A percentile compares a stretch with the other conserved stretches of the same genome.
phyloP scores from a whole-genome alignment of 2,113 vertebrate species.

The Sinosuthora webbiana region DNA sequence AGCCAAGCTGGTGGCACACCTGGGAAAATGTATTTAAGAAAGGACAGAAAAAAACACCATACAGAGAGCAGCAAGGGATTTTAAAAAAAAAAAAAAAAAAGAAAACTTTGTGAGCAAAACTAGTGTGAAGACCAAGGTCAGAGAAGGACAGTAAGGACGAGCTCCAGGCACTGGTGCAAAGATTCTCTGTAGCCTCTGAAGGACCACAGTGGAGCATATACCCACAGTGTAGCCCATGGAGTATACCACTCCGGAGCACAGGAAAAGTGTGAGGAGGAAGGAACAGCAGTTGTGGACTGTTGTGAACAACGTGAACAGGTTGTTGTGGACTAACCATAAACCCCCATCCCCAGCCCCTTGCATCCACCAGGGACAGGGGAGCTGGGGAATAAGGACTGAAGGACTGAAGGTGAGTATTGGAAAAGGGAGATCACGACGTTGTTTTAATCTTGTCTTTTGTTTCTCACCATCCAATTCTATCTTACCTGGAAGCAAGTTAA shows the following conservation, averaged over 20 bases:
- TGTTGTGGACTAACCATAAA: neutral
- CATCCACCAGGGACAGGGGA: neutral
- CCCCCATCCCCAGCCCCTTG: neutral
- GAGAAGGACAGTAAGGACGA: neutral
- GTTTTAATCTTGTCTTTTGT: neutral
- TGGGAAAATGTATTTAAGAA: neutral
- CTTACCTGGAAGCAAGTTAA: neutral
- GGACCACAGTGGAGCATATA: neutral
- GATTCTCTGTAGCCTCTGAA: neutral
- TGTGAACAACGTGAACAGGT: neutral
- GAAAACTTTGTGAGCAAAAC: neutral
- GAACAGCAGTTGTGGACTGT: neutral
- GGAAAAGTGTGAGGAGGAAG: accelerated
- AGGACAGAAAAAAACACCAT: neutral
- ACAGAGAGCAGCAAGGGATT: neutral
- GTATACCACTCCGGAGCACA: neutral
- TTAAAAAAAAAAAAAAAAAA: no score
- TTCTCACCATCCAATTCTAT: neutral
- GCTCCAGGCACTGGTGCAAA: neutral
- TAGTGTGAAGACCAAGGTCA: neutral
- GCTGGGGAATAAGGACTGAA: neutral
- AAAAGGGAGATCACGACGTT: neutral
- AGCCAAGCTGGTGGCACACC: neutral
- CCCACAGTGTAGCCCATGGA: accelerated
- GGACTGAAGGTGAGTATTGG: neutral